These are phyloP conservation scores for Strongylocentrotus purpuratus DNA, from an alignment of 35 echinoderm and acorn worm species.

Conservation along the genomic window DNA sequence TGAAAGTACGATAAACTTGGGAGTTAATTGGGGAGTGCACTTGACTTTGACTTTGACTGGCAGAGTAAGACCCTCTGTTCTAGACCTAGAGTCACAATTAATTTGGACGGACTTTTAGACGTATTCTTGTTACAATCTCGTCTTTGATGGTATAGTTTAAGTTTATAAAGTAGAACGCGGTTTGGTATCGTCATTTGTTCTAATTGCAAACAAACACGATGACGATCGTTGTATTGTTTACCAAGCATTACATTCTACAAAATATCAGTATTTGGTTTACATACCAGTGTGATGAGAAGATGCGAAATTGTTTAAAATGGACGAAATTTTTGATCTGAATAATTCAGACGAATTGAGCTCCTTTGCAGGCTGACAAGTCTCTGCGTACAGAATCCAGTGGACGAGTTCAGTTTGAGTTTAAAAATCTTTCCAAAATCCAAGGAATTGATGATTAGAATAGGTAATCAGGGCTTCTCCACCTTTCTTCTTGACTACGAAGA, in stretches of 20 bases:
- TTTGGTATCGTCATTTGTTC: not conserved
- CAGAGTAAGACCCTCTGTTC: not conserved
- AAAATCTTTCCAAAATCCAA: not conserved
- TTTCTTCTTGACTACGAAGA: not conserved
- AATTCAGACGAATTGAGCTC: not conserved
- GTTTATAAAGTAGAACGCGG: not conserved
- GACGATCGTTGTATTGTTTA: not conserved
- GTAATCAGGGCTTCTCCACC: not conserved
- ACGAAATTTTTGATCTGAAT: not conserved
- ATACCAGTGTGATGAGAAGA: not conserved
- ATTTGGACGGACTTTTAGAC: not conserved
- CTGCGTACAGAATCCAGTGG: not conserved
- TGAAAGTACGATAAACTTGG: not conserved
- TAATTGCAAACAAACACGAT: not conserved
- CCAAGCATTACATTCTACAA: too few relatives aligned
- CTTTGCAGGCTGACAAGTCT: not conserved
- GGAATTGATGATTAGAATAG: not conserved
- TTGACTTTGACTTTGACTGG: not conserved
- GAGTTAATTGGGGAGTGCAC: too few relatives aligned
- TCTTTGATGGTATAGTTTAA: not conserved
- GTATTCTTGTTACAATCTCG: not conserved
- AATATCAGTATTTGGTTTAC: not conserved
- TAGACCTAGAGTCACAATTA: not conserved
- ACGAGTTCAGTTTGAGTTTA: not conserved
- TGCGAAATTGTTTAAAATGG: not conserved